Percentiles rank a stretch among this genome's conserved stretches.
These are phyloP conservation scores for Cinclus mexicanus DNA, from an alignment of 2,113 vertebrate species.

Conservation along the genomic window DNA sequence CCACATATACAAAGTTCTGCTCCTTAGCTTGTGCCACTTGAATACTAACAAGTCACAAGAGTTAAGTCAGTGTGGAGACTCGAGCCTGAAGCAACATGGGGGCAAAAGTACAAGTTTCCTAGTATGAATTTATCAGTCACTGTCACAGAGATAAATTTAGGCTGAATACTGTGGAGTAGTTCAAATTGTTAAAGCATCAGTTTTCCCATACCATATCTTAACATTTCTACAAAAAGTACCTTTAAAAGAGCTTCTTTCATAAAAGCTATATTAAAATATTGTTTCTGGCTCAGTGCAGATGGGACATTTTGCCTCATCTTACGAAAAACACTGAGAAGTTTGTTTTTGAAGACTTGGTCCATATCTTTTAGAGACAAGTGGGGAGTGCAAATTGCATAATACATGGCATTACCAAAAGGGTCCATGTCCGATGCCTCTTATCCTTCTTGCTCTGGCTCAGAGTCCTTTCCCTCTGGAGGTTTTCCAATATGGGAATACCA, in stretches of 20 bases:
- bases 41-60: neutral
- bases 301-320: constrained; percentile 44
- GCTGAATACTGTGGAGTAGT: neutral
- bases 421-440: neutral
- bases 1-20: neutral
- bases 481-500: neutral
- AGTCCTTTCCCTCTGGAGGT: neutral
- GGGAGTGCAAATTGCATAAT: neutral
- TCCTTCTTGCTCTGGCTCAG: neutral
- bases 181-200: neutral
- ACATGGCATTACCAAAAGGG: neutral
- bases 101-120: neutral
- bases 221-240: neutral
- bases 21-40: neutral
- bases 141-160: neutral
- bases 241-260: constrained; percentile 40
- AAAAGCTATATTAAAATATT: constrained; percentile 15
- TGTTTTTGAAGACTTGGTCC: neutral
- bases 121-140: neutral
- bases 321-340: constrained; percentile 14
- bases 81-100: neutral
- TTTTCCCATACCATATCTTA: neutral
- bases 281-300: neutral
- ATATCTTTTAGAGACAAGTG: neutral
- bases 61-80: neutral